phyloP scores from a whole-genome alignment of 2,797 vertebrate genomes.

The Pangasius larnaudii region DNA sequence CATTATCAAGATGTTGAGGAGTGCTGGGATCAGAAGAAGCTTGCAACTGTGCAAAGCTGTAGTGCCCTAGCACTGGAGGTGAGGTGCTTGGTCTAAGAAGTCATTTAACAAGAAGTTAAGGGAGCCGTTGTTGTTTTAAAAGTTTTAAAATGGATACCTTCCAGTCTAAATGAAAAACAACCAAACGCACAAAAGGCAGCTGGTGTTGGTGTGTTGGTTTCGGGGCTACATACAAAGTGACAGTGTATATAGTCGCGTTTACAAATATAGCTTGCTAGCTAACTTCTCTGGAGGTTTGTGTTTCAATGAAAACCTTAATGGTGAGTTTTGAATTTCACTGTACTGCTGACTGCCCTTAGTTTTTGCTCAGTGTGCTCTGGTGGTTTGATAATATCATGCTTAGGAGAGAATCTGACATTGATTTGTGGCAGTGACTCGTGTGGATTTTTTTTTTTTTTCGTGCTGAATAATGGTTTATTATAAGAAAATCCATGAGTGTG shows the following conservation, averaged over 20 bases:
- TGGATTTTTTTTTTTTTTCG: background rate
- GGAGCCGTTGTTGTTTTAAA: background rate
- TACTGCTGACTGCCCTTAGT: background rate
- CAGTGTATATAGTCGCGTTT: too few relatives aligned
- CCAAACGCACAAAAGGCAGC: background rate
- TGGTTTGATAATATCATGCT: background rate
- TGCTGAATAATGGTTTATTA: background rate
- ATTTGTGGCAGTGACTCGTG: background rate
- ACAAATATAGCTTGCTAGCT: background rate
- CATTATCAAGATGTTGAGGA: constrained; percentile 59
- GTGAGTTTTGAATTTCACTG: constrained; percentile 6
- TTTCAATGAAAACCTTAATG: background rate
- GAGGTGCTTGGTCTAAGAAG: background rate
- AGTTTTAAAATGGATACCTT: background rate
- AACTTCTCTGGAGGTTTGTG: background rate
- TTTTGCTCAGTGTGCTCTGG: background rate
- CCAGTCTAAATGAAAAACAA: background rate
- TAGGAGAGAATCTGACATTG: background rate
- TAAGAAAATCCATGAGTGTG: background rate
- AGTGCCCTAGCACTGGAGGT: background rate
- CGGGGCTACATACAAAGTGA: background rate
- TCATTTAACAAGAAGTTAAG: constrained; percentile 14
- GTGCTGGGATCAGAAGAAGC: constrained; percentile 22
- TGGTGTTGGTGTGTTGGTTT: background rate
- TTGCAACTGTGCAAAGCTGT: constrained; percentile 6